phyloP scores from a whole-genome alignment of 2,888 invertebrate genomes.

The Didymodactylos carnosus region DNA sequence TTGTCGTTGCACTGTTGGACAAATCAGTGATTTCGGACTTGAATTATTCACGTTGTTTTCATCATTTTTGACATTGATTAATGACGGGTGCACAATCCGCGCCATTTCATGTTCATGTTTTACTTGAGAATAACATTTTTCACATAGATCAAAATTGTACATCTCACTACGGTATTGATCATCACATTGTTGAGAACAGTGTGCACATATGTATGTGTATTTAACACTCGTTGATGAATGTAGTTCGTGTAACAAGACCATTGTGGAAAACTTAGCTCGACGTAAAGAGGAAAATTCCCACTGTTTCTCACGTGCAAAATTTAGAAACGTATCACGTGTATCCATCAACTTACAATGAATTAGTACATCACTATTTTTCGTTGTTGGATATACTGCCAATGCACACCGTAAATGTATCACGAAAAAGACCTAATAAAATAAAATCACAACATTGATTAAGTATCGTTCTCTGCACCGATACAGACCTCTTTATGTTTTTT shows the following conservation, averaged over 20 bases:
- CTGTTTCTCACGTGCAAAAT: slow-evolving; percentile 88
- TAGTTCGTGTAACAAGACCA: slow-evolving; percentile 89
- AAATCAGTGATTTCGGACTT: slow-evolving; percentile 23
- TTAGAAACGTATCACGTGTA: slow-evolving; percentile 92
- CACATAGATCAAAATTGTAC: slow-evolving; percentile 96
- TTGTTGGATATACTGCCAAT: slow-evolving; percentile 64
- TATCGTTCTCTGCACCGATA: no score
- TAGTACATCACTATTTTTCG: slow-evolving; percentile 78
- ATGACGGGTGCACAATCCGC: no score
- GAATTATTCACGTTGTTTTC: neutral
- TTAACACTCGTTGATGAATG: slow-evolving; percentile 94
- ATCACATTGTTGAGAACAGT: slow-evolving; percentile 80
- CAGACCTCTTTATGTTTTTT: slow-evolving; percentile 96
- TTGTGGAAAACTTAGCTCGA: slow-evolving; percentile 78
- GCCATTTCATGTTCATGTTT: slow-evolving; percentile 95
- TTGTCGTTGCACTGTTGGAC: neutral
- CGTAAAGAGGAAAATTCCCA: slow-evolving; percentile 90
- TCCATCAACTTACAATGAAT: slow-evolving; percentile 96
- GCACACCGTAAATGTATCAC: neutral
- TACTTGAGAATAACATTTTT: slow-evolving; percentile 73
- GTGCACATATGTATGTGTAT: slow-evolving; percentile 95
- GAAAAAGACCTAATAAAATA: neutral
- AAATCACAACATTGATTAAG: neutral
- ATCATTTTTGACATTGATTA: no score
- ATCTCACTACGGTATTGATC: slow-evolving; percentile 78